These are phyloP conservation scores for Philaethria dido DNA, from an alignment of 2,888 invertebrate genomes.

Conservation along the genomic window DNA sequence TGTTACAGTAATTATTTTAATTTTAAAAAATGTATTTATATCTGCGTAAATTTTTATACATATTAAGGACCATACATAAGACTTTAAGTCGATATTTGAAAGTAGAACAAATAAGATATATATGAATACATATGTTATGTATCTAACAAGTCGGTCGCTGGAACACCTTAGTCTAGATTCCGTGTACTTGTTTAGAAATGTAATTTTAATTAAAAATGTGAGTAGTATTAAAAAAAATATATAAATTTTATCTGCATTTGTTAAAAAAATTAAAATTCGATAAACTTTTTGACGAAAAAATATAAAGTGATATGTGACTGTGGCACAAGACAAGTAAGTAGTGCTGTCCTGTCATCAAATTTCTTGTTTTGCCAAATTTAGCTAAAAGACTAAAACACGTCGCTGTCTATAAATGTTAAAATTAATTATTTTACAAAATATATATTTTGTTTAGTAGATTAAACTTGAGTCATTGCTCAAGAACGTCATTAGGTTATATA, in stretches of 20 bases:
- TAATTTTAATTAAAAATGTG: conserved; percentile 2
- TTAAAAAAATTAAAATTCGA: too few relatives aligned
- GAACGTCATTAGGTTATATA: conserved; percentile 3
- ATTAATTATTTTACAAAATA: not conserved
- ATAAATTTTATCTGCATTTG: too few relatives aligned
- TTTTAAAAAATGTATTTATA: not conserved
- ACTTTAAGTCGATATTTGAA: conserved; percentile 29
- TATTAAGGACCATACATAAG: conserved; percentile 9
- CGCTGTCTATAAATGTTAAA: not conserved
- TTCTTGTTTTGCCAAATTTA: too few relatives aligned
- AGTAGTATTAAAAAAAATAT: not conserved
- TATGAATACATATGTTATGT: conserved; percentile 16
- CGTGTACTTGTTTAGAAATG: conserved; percentile 15
- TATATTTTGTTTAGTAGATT: not conserved
- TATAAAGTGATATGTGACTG: too few relatives aligned
- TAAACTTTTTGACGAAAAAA: too few relatives aligned
- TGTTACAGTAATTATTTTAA: not conserved
- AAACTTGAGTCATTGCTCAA: not conserved
- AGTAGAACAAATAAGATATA: conserved; percentile 40
- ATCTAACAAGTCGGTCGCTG: conserved; percentile 28
- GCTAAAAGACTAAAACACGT: too few relatives aligned
- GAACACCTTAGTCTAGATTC: conserved; percentile 47
- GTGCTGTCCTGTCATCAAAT: too few relatives aligned
- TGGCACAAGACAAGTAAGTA: too few relatives aligned
- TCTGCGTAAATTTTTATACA: not conserved